phyloP scores from a whole-genome alignment of 53 echinoderm and acorn worm species.

The Stichopus horrens region DNA sequence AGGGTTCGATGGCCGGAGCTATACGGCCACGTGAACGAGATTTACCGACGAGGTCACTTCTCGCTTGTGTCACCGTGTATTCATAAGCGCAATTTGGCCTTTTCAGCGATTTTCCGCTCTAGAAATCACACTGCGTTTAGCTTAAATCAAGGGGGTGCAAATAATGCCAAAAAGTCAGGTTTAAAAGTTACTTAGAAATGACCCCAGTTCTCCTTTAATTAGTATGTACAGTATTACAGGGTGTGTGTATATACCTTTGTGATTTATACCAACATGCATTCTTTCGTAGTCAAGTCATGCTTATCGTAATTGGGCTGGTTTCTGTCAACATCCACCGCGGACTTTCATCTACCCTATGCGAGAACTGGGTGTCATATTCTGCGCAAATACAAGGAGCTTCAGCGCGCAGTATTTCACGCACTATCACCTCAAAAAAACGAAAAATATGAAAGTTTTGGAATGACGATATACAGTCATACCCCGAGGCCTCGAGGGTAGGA shows the following conservation, averaged over 20 bases:
- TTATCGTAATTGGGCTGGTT: slow-evolving; percentile 1
- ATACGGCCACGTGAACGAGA: background rate
- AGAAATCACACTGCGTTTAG: slow-evolving; percentile 55
- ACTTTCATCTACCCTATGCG: slow-evolving; percentile 18
- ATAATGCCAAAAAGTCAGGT: background rate
- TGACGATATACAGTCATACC: background rate
- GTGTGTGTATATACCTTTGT: slow-evolving; percentile 1
- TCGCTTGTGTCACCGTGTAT: slow-evolving; percentile 5
- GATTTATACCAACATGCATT: slow-evolving; percentile 18
- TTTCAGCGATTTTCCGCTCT: slow-evolving; percentile 81
- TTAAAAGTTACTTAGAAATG: background rate
- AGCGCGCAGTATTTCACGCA: slow-evolving; percentile 46
- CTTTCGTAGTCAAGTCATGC: slow-evolving; percentile 14
- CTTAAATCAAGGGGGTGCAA: background rate
- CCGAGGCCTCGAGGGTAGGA: background rate
- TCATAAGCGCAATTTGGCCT: slow-evolving; percentile 45
- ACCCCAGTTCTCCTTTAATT: background rate
- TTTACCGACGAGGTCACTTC: slow-evolving; percentile 12
- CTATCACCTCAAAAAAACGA: slow-evolving; percentile 8
- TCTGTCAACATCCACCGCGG: background rate
- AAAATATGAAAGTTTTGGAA: background rate
- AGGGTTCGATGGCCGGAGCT: slow-evolving; percentile 41
- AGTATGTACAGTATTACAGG: background rate
- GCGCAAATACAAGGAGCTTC: slow-evolving; percentile 38
- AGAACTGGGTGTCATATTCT: slow-evolving; percentile 23